phyloP scores from a whole-genome alignment of 2,888 invertebrate genomes.

The Ophioninae sp. region DNA sequence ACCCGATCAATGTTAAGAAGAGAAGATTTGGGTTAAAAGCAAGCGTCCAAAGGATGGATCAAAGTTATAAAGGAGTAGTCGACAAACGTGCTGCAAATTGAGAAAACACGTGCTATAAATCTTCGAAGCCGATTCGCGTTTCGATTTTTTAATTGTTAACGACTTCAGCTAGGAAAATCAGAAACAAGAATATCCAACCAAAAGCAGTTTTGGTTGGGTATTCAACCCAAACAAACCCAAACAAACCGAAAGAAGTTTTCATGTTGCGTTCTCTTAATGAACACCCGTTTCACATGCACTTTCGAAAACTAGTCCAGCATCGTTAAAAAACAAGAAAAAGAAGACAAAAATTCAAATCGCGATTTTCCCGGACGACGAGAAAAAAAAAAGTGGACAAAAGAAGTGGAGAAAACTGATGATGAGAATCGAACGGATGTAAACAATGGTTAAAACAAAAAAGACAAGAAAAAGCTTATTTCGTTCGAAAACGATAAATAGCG shows the following conservation, averaged over 20 bases:
- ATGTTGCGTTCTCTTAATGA: no score
- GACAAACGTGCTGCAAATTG: conserved; percentile 21
- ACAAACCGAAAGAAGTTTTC: no score
- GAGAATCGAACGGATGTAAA: not conserved
- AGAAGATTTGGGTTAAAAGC: not conserved
- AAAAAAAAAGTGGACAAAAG: not conserved
- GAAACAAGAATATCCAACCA: no score
- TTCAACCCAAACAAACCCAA: no score
- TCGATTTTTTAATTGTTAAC: not conserved
- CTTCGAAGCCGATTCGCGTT: not conserved
- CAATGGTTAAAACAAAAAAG: not conserved
- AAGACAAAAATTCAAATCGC: not conserved
- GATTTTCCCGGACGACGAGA: not conserved
- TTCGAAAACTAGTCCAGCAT: not conserved
- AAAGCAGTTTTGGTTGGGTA: no score
- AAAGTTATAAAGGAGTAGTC: not conserved
- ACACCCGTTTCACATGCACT: not conserved
- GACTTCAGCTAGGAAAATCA: not conserved
- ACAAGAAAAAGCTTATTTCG: not conserved
- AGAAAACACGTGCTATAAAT: not conserved
- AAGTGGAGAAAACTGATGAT: not conserved
- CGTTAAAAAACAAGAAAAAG: not conserved
- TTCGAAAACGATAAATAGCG: not conserved
- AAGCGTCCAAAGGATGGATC: not conserved
- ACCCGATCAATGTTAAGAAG: not conserved